Evolutionary conservation across 23 tunicate species (phyloP).

Genomic region (Halocynthia aurantium): DNA sequence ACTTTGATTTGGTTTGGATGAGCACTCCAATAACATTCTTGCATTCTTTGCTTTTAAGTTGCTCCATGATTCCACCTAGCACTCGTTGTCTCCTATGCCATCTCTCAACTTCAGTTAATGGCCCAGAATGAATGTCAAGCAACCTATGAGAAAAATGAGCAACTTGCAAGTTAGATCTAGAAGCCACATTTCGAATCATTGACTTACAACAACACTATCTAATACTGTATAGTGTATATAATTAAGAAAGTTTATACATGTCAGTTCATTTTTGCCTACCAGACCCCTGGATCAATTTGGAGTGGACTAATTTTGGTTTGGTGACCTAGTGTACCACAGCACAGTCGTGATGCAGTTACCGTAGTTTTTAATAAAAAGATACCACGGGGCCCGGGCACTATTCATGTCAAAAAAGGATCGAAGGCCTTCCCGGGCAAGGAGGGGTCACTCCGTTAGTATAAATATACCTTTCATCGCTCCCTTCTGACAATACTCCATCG

Average conservation of each 20-base stretch:
- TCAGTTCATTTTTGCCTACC: too few species aligned
- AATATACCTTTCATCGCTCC: slow-evolving; percentile 63
- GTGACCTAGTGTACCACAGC: too few species aligned
- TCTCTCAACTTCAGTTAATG: slow-evolving; percentile 70
- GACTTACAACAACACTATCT: too few species aligned
- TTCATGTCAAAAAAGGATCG: too few species aligned
- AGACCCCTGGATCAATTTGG: too few species aligned
- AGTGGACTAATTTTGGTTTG: too few species aligned
- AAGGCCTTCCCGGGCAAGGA: too few species aligned
- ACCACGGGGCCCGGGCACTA: too few species aligned
- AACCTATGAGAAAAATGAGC: slow-evolving; percentile 16
- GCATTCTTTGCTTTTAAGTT: slow-evolving; percentile 81
- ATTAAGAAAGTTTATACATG: too few species aligned
- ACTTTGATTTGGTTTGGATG: slow-evolving; percentile 65
- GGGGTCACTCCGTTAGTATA: too few species aligned
- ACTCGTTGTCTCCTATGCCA: slow-evolving; percentile 82
- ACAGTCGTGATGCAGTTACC: neutral
- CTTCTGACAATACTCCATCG: slow-evolving; percentile 81
- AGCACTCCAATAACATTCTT: slow-evolving; percentile 80
- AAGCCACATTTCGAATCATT: too few species aligned
- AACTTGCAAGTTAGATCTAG: neutral
- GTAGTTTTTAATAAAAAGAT: neutral
- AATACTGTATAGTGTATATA: too few species aligned
- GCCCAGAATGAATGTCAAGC: slow-evolving; percentile 82
- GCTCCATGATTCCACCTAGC: slow-evolving; percentile 71